Conservation (phyloP, 2,888 invertebrate genomes). For the Mechanitis mazaeus region DNA sequence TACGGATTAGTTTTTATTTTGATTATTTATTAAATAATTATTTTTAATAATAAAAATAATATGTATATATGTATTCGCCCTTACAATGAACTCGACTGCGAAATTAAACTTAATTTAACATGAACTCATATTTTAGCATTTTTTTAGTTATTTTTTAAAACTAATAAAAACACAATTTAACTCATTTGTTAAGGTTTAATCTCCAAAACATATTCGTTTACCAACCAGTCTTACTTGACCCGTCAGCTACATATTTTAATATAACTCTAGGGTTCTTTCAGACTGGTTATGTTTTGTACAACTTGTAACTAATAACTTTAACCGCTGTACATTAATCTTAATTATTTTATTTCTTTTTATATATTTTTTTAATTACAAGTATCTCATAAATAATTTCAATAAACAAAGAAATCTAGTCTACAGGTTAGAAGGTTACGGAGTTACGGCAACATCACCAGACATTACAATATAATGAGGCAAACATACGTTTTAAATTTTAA, state of each 20-base stretch:
- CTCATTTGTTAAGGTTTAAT: no score
- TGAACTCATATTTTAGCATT: constrained; percentile 31
- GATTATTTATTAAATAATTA: no score
- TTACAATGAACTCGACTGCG: constrained; percentile 32
- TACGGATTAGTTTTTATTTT: no score
- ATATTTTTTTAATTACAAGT: no score
- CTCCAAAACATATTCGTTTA: no score
- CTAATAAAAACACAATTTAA: no score
- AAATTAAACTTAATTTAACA: constrained; percentile 36
- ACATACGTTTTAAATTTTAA: no score
- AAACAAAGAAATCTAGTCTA: constrained; percentile 6
- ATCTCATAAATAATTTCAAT: no score
- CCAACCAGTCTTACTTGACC: no score
- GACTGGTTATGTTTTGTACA: constrained; percentile 8
- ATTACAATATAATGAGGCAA: neutral
- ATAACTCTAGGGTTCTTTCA: neutral
- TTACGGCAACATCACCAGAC: constrained; percentile 20
- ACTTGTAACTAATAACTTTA: neutral
- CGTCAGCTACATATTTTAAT: no score
- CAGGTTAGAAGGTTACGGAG: constrained; percentile 25
- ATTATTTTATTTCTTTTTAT: neutral
- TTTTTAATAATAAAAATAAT: no score
- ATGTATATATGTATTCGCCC: constrained; percentile 16
- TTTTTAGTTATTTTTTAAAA: constrained; percentile 10
- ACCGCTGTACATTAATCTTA: neutral